Evolutionary conservation across 37 sponge, comb jelly and placozoan genomes (phyloP).

Genomic region (Haliclona indistincta): DNA sequence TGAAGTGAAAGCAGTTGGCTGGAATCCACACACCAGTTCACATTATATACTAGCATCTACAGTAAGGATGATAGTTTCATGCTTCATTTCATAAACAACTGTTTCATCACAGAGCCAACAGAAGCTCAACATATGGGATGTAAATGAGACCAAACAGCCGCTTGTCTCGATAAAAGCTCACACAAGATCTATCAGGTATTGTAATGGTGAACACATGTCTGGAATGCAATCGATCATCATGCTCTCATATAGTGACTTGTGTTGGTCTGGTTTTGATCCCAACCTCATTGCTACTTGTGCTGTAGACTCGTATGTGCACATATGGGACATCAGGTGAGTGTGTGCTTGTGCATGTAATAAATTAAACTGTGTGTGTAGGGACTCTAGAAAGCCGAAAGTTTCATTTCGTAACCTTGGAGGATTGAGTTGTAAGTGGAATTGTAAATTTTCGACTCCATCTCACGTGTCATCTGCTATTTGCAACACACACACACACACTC

Average conservation of each 20-base stretch:
- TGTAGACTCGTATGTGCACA: constrained; percentile 76
- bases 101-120: constrained; percentile 58
- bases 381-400: constrained; percentile 37
- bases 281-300: constrained; percentile 77
- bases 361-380: constrained; percentile 2
- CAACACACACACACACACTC: no score
- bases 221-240: not conserved
- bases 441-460: not conserved
- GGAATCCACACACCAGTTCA: constrained; percentile 72
- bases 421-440: not conserved
- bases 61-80: constrained; percentile 28
- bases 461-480: not conserved
- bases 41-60: constrained; percentile 62
- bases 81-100: not conserved
- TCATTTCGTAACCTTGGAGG: constrained; percentile 55
- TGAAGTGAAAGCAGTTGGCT: constrained; percentile 76
- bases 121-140: constrained; percentile 83
- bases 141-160: constrained; percentile 57
- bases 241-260: constrained; percentile 60
- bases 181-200: constrained; percentile 73
- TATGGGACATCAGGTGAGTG: constrained; percentile 85
- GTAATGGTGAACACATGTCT: not conserved
- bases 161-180: constrained; percentile 73
- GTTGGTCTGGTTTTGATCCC: constrained; percentile 73
- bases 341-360: not conserved